These are phyloP conservation scores for Patella vulgata DNA, from an alignment of 1,140 invertebrate species.

Conservation along the genomic window DNA sequence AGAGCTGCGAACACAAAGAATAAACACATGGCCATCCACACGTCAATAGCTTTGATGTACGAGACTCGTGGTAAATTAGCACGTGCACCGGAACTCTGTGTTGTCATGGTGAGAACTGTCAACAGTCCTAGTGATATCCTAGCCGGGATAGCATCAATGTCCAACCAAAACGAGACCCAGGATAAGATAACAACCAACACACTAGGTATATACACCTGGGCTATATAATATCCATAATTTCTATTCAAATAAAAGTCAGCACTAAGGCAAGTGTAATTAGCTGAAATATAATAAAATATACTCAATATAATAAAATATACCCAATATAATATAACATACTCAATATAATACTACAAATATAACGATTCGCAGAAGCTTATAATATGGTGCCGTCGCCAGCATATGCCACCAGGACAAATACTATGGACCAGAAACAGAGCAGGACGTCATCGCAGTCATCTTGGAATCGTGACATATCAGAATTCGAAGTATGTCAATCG, in stretches of 20 bases:
- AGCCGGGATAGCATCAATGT: constrained; percentile 67
- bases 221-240: constrained; percentile 46
- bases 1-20: constrained; percentile 85
- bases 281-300: constrained; percentile 18
- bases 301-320: too few species aligned
- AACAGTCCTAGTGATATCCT: constrained; percentile 47
- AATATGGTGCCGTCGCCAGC: too few species aligned
- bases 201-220: constrained; percentile 49
- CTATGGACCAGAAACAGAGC: too few species aligned
- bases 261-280: constrained; percentile 40
- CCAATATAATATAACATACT: too few species aligned
- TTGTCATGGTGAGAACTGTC: constrained; percentile 53
- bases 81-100: constrained; percentile 49
- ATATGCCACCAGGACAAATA: too few species aligned
- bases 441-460: too few species aligned
- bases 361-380: too few species aligned
- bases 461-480: too few species aligned
- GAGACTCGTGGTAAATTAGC: constrained; percentile 68
- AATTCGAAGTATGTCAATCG: too few species aligned
- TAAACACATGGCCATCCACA: constrained; percentile 91
- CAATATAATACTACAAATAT: too few species aligned
- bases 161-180: constrained; percentile 80
- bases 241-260: constrained; percentile 34
- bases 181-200: constrained; percentile 46
- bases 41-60: constrained; percentile 79